Conservation (phyloP, 2,888 invertebrate species). For the Acrobasis consociella region DNA sequence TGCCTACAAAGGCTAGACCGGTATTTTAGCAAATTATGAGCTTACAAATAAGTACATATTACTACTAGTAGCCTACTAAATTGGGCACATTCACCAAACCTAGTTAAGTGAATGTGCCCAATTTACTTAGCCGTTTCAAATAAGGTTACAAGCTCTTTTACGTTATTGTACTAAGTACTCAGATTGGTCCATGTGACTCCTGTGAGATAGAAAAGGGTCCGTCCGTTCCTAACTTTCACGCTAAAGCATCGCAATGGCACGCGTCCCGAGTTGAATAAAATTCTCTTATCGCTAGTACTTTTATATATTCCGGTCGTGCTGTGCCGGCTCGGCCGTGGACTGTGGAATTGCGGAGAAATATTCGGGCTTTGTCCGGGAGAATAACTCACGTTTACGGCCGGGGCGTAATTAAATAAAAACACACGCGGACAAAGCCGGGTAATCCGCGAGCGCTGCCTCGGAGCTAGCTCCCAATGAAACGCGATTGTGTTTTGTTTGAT, state of each 20-base stretch:
- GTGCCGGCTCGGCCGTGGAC: background rate
- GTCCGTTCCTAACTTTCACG: background rate
- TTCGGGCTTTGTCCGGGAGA: slow-evolving; percentile 7
- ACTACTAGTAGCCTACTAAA: too few relatives aligned
- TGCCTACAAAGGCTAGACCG: too few relatives aligned
- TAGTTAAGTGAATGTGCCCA: too few relatives aligned
- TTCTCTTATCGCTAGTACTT: background rate
- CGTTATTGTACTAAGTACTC: too few relatives aligned
- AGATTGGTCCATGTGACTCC: too few relatives aligned
- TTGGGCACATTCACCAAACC: too few relatives aligned
- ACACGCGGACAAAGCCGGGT: slow-evolving; percentile 15
- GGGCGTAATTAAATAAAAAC: slow-evolving; percentile 22
- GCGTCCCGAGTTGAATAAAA: background rate
- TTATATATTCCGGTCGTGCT: background rate
- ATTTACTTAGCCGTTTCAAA: too few relatives aligned
- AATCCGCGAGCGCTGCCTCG: slow-evolving; percentile 4
- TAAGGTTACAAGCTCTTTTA: too few relatives aligned
- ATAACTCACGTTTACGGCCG: slow-evolving; percentile 11
- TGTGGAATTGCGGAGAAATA: background rate
- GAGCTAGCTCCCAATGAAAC: background rate
- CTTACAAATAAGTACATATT: too few relatives aligned
- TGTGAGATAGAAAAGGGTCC: background rate
- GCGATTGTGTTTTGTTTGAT: background rate
- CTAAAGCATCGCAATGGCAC: background rate
- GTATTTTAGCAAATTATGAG: too few relatives aligned